phyloP scores from a whole-genome alignment of 53 echinoderm and acorn worm genomes.

The Stichopus horrens region DNA sequence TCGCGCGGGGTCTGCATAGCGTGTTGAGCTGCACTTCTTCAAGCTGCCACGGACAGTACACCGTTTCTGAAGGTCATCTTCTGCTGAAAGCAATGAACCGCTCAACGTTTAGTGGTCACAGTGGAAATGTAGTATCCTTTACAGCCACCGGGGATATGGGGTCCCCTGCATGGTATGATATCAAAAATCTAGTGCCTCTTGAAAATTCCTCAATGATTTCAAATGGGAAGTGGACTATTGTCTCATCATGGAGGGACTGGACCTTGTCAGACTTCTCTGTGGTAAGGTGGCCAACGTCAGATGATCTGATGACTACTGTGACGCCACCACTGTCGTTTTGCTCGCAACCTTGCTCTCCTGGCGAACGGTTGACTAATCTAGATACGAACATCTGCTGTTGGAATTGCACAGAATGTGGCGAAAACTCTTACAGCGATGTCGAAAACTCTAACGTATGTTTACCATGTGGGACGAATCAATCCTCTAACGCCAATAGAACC shows the following conservation, averaged over 20 bases:
- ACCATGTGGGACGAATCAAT: conserved; percentile 62
- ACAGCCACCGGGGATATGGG: conserved; percentile 62
- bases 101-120: conserved; percentile 62
- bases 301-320: conserved; percentile 2
- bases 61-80: conserved; percentile 21
- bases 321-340: conserved; percentile 63
- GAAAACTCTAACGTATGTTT: conserved; percentile 64
- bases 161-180: conserved; percentile 66
- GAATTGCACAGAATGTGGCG: conserved; percentile 75
- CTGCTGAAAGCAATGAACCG: conserved; percentile 74
- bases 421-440: conserved; percentile 62
- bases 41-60: not conserved
- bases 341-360: conserved; percentile 67
- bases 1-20: conserved; percentile 62
- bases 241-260: conserved; percentile 1
- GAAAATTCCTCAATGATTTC: conserved; percentile 26
- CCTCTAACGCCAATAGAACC: conserved; percentile 56
- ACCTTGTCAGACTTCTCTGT: not conserved
- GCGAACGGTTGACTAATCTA: conserved; percentile 54
- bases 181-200: conserved; percentile 66
- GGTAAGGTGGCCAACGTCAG: conserved; percentile 35
- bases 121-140: conserved; percentile 56
- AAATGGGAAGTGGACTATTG: not conserved
- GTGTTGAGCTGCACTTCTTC: conserved; percentile 47
- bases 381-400: conserved; percentile 77